phyloP scores from a whole-genome alignment of 1,140 invertebrate genomes.

The Acyrthosiphon pisum region DNA sequence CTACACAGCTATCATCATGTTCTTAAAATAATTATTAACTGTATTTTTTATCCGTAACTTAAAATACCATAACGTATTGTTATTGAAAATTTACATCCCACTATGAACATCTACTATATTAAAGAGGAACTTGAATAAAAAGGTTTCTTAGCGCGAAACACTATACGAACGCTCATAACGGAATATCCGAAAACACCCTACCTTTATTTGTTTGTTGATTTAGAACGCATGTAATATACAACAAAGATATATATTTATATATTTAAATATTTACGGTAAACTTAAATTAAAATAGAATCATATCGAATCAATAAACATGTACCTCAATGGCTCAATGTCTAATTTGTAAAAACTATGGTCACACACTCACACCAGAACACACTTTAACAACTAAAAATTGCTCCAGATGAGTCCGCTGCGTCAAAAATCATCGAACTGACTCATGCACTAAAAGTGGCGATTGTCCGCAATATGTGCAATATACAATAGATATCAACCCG shows the following conservation, averaged over 20 bases:
- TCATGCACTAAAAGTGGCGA: neutral
- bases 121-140: neutral
- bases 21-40: neutral
- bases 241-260: neutral
- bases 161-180: neutral
- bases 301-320: neutral
- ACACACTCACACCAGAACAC: constrained; percentile 1
- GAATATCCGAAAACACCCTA: neutral
- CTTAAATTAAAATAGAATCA: neutral
- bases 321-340: neutral
- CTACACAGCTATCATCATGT: neutral
- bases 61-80: neutral
- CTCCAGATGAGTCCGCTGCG: neutral
- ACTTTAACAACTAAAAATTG: neutral
- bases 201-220: neutral
- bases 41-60: neutral
- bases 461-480: neutral
- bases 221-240: constrained; percentile 18
- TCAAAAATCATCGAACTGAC: neutral
- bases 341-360: neutral
- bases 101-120: neutral
- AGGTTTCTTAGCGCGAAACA: neutral
- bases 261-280: neutral
- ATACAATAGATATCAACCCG: neutral
- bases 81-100: neutral